Percentiles rank a stretch among this genome's conserved stretches.
Conservation (phyloP, 2,888 invertebrate genomes). For the Boloria selene region DNA sequence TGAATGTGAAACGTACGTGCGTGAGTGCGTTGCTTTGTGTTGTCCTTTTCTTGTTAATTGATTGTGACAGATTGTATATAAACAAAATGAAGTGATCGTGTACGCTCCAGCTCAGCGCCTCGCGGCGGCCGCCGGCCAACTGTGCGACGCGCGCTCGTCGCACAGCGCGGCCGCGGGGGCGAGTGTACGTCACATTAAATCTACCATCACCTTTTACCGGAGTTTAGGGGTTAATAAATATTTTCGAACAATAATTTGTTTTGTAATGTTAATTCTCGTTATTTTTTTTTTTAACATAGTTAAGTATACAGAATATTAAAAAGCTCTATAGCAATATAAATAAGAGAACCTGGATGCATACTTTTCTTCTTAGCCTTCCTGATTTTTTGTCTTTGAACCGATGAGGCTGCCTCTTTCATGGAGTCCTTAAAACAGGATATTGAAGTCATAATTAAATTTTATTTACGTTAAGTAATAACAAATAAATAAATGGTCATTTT, state of each 20-base stretch:
- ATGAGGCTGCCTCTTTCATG: constrained; percentile 49
- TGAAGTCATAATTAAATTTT: background rate
- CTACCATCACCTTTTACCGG: constrained; percentile 48
- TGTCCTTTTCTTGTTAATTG: constrained; percentile 56
- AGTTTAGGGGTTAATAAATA: constrained; percentile 38
- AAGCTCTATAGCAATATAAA: background rate
- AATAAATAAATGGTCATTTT: too few relatives aligned
- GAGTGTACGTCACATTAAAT: constrained; percentile 45
- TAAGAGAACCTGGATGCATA: constrained; percentile 43
- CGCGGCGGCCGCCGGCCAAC: constrained; percentile 71
- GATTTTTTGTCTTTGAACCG: constrained; percentile 57
- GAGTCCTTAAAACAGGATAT: constrained; percentile 36
- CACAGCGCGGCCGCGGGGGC: constrained; percentile 47
- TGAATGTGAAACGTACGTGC: constrained; percentile 53
- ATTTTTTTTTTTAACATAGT: too few relatives aligned
- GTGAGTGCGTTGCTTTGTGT: constrained; percentile 60
- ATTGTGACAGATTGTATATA: constrained; percentile 66
- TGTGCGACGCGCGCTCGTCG: constrained; percentile 39
- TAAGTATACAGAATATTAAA: too few relatives aligned
- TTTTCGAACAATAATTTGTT: constrained; percentile 7
- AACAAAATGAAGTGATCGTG: constrained; percentile 60
- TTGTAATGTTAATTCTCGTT: background rate
- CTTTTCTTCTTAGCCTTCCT: constrained; percentile 63
- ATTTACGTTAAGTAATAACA: background rate
- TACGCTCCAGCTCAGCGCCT: constrained; percentile 54